phyloP scores from a whole-genome alignment of 2,113 vertebrate species.

The Phodopus roborovskii region DNA sequence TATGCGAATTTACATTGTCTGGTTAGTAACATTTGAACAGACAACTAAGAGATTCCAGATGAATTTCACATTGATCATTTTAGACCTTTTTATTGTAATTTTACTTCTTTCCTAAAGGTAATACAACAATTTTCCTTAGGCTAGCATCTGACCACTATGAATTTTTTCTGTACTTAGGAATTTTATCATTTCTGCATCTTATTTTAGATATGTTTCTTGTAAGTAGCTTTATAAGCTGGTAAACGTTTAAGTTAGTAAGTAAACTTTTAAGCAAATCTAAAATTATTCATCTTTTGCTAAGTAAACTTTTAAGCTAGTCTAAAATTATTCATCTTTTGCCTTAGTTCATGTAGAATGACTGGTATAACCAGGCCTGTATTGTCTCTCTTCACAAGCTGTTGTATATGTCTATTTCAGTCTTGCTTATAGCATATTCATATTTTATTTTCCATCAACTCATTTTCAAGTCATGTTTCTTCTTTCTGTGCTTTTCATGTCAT shows the following conservation, averaged over 20 bases:
- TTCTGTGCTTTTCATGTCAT: background rate
- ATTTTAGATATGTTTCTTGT: slow-evolving; percentile 26
- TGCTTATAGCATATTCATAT: background rate
- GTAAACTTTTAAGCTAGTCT: background rate
- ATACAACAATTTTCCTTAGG: background rate
- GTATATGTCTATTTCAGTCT: slow-evolving; percentile 7
- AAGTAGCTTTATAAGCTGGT: too few relatives aligned
- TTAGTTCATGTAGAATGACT: background rate
- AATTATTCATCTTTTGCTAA: slow-evolving; percentile 11
- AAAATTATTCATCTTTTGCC: slow-evolving; percentile 7
- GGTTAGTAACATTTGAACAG: background rate
- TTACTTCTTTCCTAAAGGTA: slow-evolving; percentile 43
- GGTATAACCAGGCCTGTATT: background rate
- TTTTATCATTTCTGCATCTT: slow-evolving; percentile 33
- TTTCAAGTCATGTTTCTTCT: slow-evolving; percentile 27
- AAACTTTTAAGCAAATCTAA: too few relatives aligned
- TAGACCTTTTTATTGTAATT: slow-evolving; percentile 17
- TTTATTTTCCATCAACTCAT: slow-evolving; percentile 36
- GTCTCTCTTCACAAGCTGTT: background rate
- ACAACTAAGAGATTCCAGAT: background rate
- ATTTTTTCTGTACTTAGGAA: background rate
- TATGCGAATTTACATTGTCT: background rate
- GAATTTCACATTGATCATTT: background rate
- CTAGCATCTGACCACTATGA: background rate
- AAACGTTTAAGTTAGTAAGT: too few relatives aligned